A percentile compares a stretch with the other conserved stretches of the same genome.
Conservation (phyloP, 2,888 invertebrate species). For the Caenorhabditis drosophilae region DNA sequence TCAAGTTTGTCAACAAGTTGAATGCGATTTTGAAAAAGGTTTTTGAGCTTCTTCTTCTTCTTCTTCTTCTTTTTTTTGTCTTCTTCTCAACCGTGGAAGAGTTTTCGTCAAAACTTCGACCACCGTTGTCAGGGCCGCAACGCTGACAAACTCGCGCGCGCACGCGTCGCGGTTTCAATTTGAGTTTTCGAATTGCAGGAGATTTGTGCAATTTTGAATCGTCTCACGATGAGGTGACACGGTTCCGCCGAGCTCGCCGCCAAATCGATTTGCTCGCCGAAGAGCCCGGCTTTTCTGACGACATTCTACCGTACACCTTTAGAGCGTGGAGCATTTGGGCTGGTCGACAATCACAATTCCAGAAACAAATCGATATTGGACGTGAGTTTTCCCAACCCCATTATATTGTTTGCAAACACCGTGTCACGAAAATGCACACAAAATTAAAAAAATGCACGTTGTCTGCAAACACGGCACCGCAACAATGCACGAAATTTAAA, state of each 20-base stretch:
- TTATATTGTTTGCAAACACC: background rate
- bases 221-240: constrained; percentile 41
- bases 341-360: constrained; percentile 42
- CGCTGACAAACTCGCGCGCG: background rate
- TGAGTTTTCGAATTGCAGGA: constrained; percentile 2
- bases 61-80: no score
- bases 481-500: no score
- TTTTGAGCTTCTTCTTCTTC: no score
- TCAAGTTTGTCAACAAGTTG: constrained; percentile 17
- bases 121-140: no score
- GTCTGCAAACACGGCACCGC: no score
- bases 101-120: no score
- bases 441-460: no score
- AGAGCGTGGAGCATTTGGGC: constrained; percentile 64
- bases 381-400: constrained; percentile 39
- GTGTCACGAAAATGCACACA: no score
- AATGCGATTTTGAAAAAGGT: constrained; percentile 35
- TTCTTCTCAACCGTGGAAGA: no score
- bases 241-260: constrained; percentile 10
- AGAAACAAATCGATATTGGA: constrained; percentile 55
- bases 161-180: background rate
- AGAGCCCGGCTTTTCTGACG: constrained; percentile 14
- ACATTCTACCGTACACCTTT: constrained; percentile 40
- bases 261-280: constrained; percentile 24
- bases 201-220: constrained; percentile 42